Evolutionary conservation across 1,140 invertebrate species (phyloP), one percentile per base, ranked within the genome.

Genomic region (Sarcophaga bullata): DNA sequence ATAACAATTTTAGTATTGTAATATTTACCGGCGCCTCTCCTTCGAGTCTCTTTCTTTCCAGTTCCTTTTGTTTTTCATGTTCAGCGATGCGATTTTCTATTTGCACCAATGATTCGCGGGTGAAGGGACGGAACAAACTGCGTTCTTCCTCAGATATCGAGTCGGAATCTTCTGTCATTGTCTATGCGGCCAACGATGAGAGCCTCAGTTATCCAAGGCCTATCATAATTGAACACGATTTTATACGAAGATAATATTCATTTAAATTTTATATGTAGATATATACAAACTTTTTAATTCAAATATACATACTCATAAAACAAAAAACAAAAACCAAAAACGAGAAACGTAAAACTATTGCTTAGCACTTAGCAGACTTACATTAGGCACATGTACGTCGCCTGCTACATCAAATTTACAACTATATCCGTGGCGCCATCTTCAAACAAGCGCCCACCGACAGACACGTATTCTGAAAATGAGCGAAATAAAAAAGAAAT

Each of bases 111-210:
- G 97, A 98, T 93, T 98, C 97, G 92, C 97, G 94, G 91, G 97
- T 98, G 93, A 98, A 98, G 92, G 97, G 97, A 94, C 95, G 95
- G 95, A 98, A 99, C 94, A 96, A 94, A 93, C 95, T 95, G 93
- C 94, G 95, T 94, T 96, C 95, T 95, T 97, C 95, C 94, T 96
- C 95, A 94, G 95, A 95, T 93, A 95, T 93, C 92, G 95, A 95
- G 93, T 95, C 94, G 93, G 94, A 96, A 94, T 94, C 94, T 93
- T 95, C 95, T 94, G 95, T 96, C 95, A 96, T 96, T 93, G 92
- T 93, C 92, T 93, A 93, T 90, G 88, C 87, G 88, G 89, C 89
- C 89, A 90, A 88, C 89, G 87, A 90, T 90, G 87, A 90, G 89
- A 90, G 89, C 89, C 89, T 90, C 87, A 90, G 89, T 88, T 89